These are phyloP conservation scores for Mizuhopecten yessoensis DNA, from an alignment of 1,140 invertebrate species.

Conservation along the genomic window DNA sequence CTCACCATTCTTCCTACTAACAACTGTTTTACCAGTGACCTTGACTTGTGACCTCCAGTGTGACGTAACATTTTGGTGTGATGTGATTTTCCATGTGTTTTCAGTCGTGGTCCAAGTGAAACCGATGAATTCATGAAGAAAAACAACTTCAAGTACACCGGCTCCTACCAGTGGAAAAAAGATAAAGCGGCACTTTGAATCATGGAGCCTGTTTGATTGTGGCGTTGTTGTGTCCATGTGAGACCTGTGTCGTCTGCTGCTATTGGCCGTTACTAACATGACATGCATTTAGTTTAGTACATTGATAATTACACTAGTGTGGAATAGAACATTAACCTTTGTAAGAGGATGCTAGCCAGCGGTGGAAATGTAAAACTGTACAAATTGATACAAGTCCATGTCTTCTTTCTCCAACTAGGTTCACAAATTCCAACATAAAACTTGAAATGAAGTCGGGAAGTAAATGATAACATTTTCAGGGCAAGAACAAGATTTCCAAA, in stretches of 20 bases:
- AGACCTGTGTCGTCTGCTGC: background rate
- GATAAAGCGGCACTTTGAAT: conserved; percentile 51
- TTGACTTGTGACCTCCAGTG: background rate
- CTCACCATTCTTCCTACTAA: background rate
- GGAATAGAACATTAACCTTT: background rate
- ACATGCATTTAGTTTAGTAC: background rate
- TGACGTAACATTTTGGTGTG: background rate
- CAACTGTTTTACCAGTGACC: background rate
- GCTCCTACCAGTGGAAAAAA: conserved; percentile 95
- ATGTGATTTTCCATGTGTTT: conserved; percentile 67
- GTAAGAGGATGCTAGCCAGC: background rate
- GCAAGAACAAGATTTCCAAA: no score
- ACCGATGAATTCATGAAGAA: conserved; percentile 91
- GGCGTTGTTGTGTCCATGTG: background rate
- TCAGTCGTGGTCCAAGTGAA: conserved; percentile 92
- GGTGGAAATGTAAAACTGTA: no score
- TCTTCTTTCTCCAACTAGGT: no score
- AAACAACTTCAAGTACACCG: conserved; percentile 96
- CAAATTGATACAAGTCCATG: no score
- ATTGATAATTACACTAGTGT: background rate
- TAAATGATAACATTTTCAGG: no score
- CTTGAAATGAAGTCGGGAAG: no score
- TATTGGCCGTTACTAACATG: background rate
- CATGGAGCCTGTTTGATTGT: background rate
- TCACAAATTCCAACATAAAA: no score